These are phyloP conservation scores for Octodon degus DNA, from an alignment of 2,113 vertebrate genomes.

Conservation along the genomic window DNA sequence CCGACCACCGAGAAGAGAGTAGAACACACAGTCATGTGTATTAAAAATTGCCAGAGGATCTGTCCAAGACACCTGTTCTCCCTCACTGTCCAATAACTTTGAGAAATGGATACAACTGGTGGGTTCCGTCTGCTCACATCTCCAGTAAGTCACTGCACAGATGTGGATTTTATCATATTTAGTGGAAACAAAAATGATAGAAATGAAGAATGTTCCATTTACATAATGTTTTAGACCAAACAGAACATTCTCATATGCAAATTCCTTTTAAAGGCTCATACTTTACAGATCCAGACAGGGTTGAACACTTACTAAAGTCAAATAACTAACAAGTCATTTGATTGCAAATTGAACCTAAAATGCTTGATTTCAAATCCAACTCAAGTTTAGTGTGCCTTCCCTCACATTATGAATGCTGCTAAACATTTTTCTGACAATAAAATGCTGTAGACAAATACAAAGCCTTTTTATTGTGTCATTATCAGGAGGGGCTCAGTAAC, in stretches of 20 bases:
- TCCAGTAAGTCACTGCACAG: background rate
- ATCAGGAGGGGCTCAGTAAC: background rate
- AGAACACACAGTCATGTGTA: rapidly evolving
- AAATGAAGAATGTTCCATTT: background rate
- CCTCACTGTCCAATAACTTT: background rate
- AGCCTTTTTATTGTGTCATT: constrained; percentile 4
- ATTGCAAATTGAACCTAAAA: background rate
- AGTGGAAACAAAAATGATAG: background rate
- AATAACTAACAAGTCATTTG: background rate
- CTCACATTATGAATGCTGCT: background rate
- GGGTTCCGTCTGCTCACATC: background rate
- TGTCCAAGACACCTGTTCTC: background rate
- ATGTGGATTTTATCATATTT: background rate
- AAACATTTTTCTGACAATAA: background rate
- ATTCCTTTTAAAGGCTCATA: background rate
- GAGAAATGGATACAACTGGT: background rate
- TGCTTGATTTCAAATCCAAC: background rate
- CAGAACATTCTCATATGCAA: background rate
- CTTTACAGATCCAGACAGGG: background rate
- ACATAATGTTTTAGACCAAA: background rate
- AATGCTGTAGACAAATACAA: background rate
- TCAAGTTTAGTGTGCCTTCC: background rate
- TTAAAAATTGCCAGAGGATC: background rate
- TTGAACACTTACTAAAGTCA: background rate
- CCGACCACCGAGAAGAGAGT: background rate